These are phyloP conservation scores for Channa striata DNA, from an alignment of 2,797 vertebrate genomes.

Conservation along the genomic window DNA sequence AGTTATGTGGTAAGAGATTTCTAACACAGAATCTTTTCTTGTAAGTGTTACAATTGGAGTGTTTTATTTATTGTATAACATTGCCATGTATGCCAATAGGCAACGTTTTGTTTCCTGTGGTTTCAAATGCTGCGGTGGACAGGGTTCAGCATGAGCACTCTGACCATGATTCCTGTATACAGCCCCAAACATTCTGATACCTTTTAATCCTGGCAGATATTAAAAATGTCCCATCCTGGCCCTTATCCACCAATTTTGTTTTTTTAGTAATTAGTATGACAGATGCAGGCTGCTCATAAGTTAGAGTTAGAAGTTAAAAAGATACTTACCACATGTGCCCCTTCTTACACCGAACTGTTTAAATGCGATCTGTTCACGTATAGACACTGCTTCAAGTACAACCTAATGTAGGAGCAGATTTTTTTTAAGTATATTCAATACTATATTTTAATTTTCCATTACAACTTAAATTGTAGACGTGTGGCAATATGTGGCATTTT, in stretches of 20 bases:
- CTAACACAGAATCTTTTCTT: too few species aligned
- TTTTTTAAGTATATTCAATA: background rate
- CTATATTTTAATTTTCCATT: background rate
- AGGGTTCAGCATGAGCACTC: too few species aligned
- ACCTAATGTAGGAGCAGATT: constrained; percentile 72
- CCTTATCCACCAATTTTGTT: too few species aligned
- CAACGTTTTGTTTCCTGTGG: too few species aligned
- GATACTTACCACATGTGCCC: constrained; percentile 82
- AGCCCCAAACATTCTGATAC: too few species aligned
- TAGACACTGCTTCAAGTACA: constrained; percentile 78
- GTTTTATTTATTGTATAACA: background rate
- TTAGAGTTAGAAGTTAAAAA: background rate
- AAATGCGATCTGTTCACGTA: constrained; percentile 71
- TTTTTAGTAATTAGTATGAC: background rate
- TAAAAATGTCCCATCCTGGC: too few species aligned
- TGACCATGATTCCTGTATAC: too few species aligned
- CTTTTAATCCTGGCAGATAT: too few species aligned
- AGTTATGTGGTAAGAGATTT: too few species aligned
- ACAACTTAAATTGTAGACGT: background rate
- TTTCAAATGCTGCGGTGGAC: too few species aligned
- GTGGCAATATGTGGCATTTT: constrained; percentile 21
- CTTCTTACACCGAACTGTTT: constrained; percentile 81
- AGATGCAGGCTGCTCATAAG: background rate
- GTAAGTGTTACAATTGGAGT: too few species aligned
- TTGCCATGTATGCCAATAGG: too few species aligned